Base-by-base conservation (phyloP, 2,113 vertebrate species). In the Macquaria ambigua region DNA sequence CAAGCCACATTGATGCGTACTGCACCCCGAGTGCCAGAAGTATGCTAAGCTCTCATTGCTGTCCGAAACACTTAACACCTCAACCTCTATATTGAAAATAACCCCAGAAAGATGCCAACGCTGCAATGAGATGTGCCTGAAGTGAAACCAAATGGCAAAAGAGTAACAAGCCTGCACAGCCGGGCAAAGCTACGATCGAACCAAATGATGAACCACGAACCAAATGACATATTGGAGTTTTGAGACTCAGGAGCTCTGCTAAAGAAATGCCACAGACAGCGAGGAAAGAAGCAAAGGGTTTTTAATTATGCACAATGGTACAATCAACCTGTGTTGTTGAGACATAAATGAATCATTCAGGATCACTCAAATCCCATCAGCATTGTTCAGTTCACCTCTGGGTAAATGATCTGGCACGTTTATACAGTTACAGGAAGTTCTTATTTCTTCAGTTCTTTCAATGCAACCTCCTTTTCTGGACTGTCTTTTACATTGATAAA, bases 51-150 rank as follows among this genome's bases (percentile, higher is more conserved):
- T 79, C 52, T 71, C 48, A 52, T 16, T 81, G 56, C 58, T 62
- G 69, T 82, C 62, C 61, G 73, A 74, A 71, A 88, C 52, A 82
- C n/a, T 73, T 52, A 74, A 78, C 34, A 68, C 64, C 77, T 75
- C 21, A 58, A 73, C 8, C 16, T 84, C 37, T 28, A n/a, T 0
- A 14, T 56, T 81, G 61, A 87, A 69, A 81, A 85, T 74, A 56
- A 68, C 52, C 37, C 20, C 72, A 79, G 28, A 55, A 43, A 67
- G 41, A 87, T 39, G 39, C 37, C 69, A 73, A 4, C 62, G 14
- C 66, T 79, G 48, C 52, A 75, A 66, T 37, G 61, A 77, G 41
- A 62, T 8, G 23, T 28, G 34, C 3, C 70, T 64, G 20, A 72
- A 80, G 46, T 74, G 72, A 74, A 77, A 82, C 23, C n/a, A 67